Evolutionary conservation across 2,113 vertebrate species (phyloP).

Genomic region (Urocolius indicus): DNA sequence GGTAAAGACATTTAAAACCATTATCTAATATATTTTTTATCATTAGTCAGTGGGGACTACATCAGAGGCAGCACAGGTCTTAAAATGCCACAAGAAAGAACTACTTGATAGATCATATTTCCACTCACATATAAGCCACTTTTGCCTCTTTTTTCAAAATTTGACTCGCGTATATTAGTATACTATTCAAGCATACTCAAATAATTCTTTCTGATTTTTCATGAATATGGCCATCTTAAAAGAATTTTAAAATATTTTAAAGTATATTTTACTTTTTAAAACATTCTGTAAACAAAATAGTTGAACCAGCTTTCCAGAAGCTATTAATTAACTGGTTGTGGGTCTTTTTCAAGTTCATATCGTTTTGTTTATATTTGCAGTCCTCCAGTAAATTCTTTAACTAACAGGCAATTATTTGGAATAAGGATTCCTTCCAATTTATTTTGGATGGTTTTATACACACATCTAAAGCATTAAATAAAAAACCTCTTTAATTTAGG

Average conservation of each 20-base stretch:
- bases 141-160: slow-evolving; percentile 15
- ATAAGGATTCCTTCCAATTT: neutral
- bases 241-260: neutral
- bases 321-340: neutral
- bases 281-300: neutral
- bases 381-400: neutral
- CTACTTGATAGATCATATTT: slow-evolving; percentile 51
- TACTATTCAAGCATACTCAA: neutral
- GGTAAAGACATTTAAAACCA: slow-evolving; percentile 35
- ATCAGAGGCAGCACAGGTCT: slow-evolving; percentile 75
- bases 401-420: neutral
- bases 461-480: neutral
- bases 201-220: neutral
- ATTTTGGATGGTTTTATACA: neutral
- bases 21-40: slow-evolving; percentile 70
- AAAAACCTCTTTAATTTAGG: neutral
- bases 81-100: slow-evolving; percentile 76
- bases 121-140: slow-evolving; percentile 23
- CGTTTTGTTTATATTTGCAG: neutral
- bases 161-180: neutral
- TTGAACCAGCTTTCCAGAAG: neutral
- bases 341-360: neutral
- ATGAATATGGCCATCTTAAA: neutral
- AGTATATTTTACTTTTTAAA: neutral
- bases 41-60: slow-evolving; percentile 71